Conservation (phyloP, 2,797 vertebrate species). For the Falco naumanni region DNA sequence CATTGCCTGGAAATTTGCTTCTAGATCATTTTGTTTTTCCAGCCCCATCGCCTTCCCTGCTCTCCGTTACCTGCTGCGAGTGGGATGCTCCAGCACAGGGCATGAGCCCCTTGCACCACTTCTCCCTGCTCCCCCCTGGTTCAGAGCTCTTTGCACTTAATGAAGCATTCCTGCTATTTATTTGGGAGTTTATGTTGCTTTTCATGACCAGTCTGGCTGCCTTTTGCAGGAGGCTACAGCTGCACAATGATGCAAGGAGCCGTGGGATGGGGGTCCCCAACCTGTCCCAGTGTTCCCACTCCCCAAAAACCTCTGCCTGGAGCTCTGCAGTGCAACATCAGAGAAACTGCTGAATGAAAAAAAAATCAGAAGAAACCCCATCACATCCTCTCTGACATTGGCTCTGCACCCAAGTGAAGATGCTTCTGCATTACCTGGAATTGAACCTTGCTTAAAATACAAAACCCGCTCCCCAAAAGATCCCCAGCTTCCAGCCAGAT, state of each 20-base stretch:
- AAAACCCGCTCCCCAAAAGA: neutral
- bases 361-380: neutral
- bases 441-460: neutral
- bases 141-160: neutral
- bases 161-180: neutral
- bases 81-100: rapidly evolving
- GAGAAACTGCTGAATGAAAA: neutral
- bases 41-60: rapidly evolving
- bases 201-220: neutral
- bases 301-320: neutral
- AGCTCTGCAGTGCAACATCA: neutral
- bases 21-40: neutral
- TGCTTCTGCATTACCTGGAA: neutral
- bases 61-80: neutral
- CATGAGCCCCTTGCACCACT: neutral
- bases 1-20: neutral
- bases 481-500: neutral
- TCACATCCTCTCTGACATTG: rapidly evolving
- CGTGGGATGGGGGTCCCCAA: neutral
- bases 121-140: neutral
- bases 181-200: neutral
- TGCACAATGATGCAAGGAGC: neutral
- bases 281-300: rapidly evolving
- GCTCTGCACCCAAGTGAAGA: neutral
- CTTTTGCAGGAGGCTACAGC: neutral